A percentile compares a stretch with the other conserved stretches of the same genome.
These are phyloP conservation scores for Tachysurus vachellii DNA, from an alignment of 2,113 vertebrate species.

Conservation along the genomic window DNA sequence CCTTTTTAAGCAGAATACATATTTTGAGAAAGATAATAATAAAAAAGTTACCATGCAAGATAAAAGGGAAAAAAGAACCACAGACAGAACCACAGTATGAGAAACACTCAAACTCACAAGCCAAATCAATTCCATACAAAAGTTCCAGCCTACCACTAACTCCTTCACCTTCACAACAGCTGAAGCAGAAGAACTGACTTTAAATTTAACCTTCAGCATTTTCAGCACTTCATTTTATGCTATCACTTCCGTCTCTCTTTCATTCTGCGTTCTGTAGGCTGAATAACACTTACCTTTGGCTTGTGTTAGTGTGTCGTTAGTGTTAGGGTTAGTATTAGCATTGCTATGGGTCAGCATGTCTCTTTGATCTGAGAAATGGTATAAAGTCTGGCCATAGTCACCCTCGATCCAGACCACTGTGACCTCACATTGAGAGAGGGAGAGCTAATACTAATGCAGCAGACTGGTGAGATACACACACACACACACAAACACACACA, in stretches of 20 bases:
- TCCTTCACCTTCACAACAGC: neutral
- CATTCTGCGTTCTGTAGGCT: neutral
- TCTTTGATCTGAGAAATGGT: slow-evolving; percentile 53
- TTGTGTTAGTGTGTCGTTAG: slow-evolving; percentile 65
- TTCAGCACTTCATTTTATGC: neutral
- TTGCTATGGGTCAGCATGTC: slow-evolving; percentile 72
- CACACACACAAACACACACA: slow-evolving; percentile 2
- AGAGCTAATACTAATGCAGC: slow-evolving; percentile 38
- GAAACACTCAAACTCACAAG: neutral
- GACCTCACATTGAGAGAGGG: slow-evolving; percentile 40
- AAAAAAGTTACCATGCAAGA: neutral
- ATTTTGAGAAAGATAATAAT: neutral
- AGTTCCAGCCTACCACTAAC: neutral
- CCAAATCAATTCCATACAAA: neutral
- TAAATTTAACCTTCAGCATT: neutral
- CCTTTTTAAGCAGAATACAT: neutral
- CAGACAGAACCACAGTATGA: neutral
- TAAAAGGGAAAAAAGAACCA: neutral
- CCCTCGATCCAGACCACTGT: slow-evolving; percentile 64
- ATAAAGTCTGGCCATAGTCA: slow-evolving; percentile 60
- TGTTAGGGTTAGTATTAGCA: slow-evolving; percentile 53
- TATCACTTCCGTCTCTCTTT: neutral
- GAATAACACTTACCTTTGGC: slow-evolving; percentile 74
- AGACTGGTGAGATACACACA: neutral
- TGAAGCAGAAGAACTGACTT: neutral